Evolutionary conservation across 2,797 vertebrate genomes (phyloP).

Genomic region (Synaphobranchus kaupii): DNA sequence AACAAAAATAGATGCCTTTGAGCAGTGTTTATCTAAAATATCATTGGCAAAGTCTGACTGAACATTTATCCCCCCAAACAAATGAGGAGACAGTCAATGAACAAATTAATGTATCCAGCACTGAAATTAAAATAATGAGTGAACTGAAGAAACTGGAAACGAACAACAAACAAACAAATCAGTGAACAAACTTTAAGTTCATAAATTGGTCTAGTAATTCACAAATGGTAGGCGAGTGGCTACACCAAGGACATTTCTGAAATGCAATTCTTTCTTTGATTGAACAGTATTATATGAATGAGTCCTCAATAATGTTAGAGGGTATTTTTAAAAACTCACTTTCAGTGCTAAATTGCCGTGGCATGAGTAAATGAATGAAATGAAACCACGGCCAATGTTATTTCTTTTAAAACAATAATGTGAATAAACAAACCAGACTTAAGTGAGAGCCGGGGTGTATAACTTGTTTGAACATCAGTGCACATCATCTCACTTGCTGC

Average conservation of each 20-base stretch:
- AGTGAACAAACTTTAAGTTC: background rate
- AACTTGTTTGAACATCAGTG: no score
- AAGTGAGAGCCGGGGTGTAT: no score
- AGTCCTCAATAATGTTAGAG: background rate
- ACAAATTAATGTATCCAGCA: background rate
- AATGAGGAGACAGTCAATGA: background rate
- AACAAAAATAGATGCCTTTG: background rate
- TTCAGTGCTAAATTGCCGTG: background rate
- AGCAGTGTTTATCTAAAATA: background rate
- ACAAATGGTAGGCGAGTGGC: background rate
- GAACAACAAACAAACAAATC: conserved; percentile 3
- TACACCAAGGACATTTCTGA: background rate
- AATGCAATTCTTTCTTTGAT: background rate
- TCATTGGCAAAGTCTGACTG: background rate
- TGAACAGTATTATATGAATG: background rate
- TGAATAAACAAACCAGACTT: no score
- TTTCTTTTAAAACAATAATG: background rate
- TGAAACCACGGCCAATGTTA: background rate
- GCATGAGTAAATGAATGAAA: background rate
- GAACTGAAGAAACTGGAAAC: background rate
- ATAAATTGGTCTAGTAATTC: no score
- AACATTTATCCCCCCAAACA: background rate
- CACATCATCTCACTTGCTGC: no score
- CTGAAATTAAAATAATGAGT: background rate
- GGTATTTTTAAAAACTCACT: background rate